Evolutionary conservation across 2,797 vertebrate species (phyloP).

Genomic region (Phalanger gymnotis): DNA sequence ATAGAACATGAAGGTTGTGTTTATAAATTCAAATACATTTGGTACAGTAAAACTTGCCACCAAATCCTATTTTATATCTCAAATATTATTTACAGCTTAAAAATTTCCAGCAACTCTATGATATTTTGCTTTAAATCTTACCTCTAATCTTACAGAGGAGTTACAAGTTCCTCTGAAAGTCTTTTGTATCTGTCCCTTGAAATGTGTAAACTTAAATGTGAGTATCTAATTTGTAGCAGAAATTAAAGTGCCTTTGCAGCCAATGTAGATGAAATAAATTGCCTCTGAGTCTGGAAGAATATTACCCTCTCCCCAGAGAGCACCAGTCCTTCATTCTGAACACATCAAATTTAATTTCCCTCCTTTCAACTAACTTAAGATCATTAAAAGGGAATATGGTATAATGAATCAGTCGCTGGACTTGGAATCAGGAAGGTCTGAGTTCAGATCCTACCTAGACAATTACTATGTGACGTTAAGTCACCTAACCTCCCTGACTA

Average conservation of each 20-base stretch:
- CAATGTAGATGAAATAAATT: not conserved
- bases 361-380: not conserved
- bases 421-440: not conserved
- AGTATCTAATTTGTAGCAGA: constrained; percentile 21
- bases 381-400: not conserved
- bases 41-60: not conserved
- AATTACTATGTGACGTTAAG: not conserved
- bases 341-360: not conserved
- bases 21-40: constrained; percentile 6
- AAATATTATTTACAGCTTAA: constrained; percentile 42
- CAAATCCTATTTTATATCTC: constrained; percentile 21
- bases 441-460: not conserved
- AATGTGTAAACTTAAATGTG: constrained; percentile 37
- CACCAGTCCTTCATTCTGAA: not conserved
- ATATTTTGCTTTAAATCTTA: constrained; percentile 41
- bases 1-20: constrained; percentile 13
- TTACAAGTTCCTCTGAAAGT: constrained; percentile 18
- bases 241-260: constrained; percentile 16
- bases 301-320: not conserved
- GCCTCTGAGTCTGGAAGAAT: not conserved
- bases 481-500: not conserved
- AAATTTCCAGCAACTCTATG: constrained; percentile 42
- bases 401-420: not conserved
- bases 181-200: constrained; percentile 40
- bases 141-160: not conserved